Evolutionary conservation across 2,888 invertebrate genomes (phyloP), one percentile per base, ranked within the genome.

Genomic region (Drosophila prostipennis): DNA sequence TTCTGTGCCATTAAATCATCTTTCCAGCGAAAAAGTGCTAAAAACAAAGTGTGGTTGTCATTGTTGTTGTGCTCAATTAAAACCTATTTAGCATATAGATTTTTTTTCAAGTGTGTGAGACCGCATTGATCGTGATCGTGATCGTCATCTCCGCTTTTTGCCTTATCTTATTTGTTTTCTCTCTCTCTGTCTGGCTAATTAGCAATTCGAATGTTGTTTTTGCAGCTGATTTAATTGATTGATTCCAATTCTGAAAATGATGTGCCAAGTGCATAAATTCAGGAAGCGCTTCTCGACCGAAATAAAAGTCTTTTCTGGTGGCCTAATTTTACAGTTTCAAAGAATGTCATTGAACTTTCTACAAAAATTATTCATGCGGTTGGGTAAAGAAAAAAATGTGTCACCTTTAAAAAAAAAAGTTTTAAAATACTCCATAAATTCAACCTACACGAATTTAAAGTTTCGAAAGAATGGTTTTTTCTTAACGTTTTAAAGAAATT

Each of bases 1-100:
- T 71, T 73, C 60, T 80, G 81, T 65, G 85, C 39, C 56, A 81
- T 75, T 79, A 70, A 78, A 79, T 79, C 70, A 81, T 72, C 64
- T 68, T 58, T 65, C 29, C 59, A 61, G 56, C 53, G 71, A 61
- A 76, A 64, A 36, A 83, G 81, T 80, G 76, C 54, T 55, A 61
- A 52, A 64, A 57, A 43, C 43, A 74, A 67, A 63, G 59, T 53
- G 54, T 56, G 48, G 56, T 42, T 34, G 37, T 52, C 57, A 19
- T 43, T 64, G 48, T 64, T 72, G 43, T 53, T 61, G 48, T 53
- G 34, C 32, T 14, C 49, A 68, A 56, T 68, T 51, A 55, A 68
- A 37, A 32, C 3, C 10, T n/a, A 48, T 26, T 67, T 57, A 11
- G 29, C 46, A 67, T 67, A 46, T 52, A 64, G 11, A 19, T 19